These are phyloP conservation scores for Actias luna DNA, from an alignment of 2,888 invertebrate species.

Conservation along the genomic window DNA sequence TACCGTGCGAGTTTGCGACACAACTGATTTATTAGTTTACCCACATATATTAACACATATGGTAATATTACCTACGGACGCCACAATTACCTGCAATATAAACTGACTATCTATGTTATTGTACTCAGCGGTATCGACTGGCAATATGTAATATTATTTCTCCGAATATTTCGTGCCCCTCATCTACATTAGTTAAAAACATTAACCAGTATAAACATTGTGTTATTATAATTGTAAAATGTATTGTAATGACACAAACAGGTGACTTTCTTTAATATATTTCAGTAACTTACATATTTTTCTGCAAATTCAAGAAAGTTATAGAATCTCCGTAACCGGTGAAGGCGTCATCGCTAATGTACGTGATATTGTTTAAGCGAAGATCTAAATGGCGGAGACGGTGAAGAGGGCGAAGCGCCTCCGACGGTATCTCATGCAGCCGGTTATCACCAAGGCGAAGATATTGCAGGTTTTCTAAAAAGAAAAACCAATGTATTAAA, in stretches of 20 bases:
- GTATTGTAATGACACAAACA: background rate
- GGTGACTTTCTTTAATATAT: background rate
- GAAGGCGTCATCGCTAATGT: conserved; percentile 92
- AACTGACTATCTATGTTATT: no score
- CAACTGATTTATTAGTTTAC: no score
- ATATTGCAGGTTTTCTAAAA: conserved; percentile 93
- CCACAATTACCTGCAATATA: no score
- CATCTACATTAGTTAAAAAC: no score
- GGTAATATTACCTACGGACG: no score
- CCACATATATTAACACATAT: no score
- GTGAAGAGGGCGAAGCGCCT: conserved; percentile 90
- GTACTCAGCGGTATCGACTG: no score
- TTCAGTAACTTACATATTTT: conserved; percentile 88
- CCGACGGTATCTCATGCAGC: conserved; percentile 91
- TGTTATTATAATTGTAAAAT: no score
- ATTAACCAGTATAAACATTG: no score
- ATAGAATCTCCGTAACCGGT: conserved; percentile 94
- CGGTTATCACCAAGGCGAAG: conserved; percentile 94
- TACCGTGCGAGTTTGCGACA: no score
- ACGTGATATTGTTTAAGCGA: conserved; percentile 92
- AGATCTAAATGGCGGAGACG: conserved; percentile 94
- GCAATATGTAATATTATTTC: no score
- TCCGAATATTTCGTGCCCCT: no score
- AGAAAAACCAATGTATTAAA: background rate
- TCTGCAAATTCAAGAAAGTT: conserved; percentile 95